Conservation (phyloP, 2,113 vertebrate genomes). For the Archocentrus centrarchus region DNA sequence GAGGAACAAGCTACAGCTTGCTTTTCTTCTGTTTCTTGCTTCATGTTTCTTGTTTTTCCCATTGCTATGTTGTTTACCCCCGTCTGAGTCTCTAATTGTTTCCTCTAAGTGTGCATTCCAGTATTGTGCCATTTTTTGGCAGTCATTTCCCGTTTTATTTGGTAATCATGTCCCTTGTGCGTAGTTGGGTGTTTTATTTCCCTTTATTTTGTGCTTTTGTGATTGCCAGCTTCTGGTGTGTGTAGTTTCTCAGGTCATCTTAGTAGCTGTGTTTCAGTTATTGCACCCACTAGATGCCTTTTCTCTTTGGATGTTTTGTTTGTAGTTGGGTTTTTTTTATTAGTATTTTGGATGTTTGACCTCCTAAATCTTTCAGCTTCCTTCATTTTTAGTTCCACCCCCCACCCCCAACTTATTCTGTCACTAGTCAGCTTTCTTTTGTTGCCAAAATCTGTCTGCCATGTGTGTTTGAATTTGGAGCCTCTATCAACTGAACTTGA, state of each 20-base stretch:
- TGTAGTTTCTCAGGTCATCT: background rate
- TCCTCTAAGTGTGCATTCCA: background rate
- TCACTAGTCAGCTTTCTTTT: too few relatives aligned
- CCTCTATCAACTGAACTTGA: background rate
- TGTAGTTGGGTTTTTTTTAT: accelerated
- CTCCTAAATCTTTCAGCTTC: background rate
- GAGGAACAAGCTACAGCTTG: background rate
- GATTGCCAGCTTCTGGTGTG: background rate
- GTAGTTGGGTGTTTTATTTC: background rate
- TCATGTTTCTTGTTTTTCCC: background rate
- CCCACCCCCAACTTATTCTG: too few relatives aligned
- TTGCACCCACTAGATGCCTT: background rate
- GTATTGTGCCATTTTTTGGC: background rate
- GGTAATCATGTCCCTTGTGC: background rate
- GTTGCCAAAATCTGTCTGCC: background rate
- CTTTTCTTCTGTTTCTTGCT: background rate
- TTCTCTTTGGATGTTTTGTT: background rate
- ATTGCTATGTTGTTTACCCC: background rate
- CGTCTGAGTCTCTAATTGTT: background rate
- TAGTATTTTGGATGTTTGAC: background rate
- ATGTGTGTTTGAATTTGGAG: background rate
- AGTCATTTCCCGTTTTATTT: slow-evolving; percentile 10
- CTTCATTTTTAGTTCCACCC: background rate
- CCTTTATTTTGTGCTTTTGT: background rate
- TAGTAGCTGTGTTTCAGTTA: background rate